Conservation (phyloP, 2,797 vertebrate genomes). For the Sebastes diaconus region DNA sequence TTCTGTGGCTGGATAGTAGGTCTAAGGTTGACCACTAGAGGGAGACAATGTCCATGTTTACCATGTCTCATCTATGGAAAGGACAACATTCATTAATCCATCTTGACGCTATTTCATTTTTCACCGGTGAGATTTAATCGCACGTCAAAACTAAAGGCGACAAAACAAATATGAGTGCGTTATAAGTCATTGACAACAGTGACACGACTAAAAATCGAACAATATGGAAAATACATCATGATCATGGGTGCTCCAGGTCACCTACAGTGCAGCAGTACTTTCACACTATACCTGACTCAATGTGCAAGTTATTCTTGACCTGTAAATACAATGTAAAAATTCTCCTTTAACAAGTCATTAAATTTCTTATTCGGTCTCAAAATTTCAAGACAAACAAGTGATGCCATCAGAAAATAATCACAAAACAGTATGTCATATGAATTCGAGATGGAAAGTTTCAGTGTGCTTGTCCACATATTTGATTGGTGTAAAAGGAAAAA, state of each 20-base stretch:
- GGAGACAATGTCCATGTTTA: slow-evolving; percentile 9
- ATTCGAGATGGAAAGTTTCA: neutral
- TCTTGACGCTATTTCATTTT: neutral
- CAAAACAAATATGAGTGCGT: neutral
- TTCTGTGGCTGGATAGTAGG: neutral
- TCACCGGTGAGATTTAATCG: slow-evolving; percentile 10
- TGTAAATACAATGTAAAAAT: slow-evolving; percentile 3
- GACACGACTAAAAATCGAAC: neutral
- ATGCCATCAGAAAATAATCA: neutral
- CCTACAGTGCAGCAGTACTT: slow-evolving; percentile 1
- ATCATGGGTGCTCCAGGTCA: neutral
- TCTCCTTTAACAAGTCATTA: neutral
- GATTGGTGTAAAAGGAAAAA: slow-evolving; percentile 7
- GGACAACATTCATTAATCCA: neutral
- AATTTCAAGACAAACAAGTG: neutral
- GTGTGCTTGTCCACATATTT: slow-evolving; percentile 6
- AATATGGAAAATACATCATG: neutral
- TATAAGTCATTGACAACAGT: neutral
- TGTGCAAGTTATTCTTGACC: neutral
- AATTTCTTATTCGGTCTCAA: neutral
- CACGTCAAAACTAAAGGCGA: slow-evolving; percentile 6
- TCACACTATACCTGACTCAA: slow-evolving; percentile 15
- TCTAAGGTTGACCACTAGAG: slow-evolving; percentile 35
- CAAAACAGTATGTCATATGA: neutral
- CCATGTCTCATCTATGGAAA: neutral